phyloP scores from a whole-genome alignment of 2,113 vertebrate species.

The Columba janthina region DNA sequence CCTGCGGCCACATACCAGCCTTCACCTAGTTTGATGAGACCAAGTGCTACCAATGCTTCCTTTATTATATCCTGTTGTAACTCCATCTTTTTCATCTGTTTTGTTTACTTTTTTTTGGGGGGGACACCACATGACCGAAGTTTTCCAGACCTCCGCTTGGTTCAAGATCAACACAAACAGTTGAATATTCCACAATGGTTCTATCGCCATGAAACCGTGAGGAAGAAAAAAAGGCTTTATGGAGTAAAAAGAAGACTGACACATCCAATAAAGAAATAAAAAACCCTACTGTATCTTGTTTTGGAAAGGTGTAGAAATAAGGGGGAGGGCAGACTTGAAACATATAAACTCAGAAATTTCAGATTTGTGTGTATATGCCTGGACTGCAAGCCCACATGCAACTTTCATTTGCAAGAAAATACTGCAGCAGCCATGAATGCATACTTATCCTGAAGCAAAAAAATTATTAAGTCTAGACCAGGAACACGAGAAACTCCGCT shows the following conservation, averaged over 20 bases:
- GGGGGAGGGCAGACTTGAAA: background rate
- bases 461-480: background rate
- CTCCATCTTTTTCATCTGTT: background rate
- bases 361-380: background rate
- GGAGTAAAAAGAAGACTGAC: background rate
- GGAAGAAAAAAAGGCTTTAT: background rate
- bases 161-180: background rate
- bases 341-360: background rate
- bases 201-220: background rate
- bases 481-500: background rate
- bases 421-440: background rate
- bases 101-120: background rate
- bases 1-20: background rate
- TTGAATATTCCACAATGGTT: background rate
- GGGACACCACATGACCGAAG: rapidly evolving
- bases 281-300: background rate
- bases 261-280: background rate
- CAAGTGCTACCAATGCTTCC: background rate
- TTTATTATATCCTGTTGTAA: background rate
- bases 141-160: background rate
- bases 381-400: background rate
- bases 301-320: background rate
- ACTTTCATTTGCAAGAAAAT: background rate
- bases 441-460: background rate
- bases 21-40: rapidly evolving